Evolutionary conservation across 2,888 invertebrate genomes (phyloP), one percentile per base, ranked within the genome.

Genomic region (Cantharis lateralis): DNA sequence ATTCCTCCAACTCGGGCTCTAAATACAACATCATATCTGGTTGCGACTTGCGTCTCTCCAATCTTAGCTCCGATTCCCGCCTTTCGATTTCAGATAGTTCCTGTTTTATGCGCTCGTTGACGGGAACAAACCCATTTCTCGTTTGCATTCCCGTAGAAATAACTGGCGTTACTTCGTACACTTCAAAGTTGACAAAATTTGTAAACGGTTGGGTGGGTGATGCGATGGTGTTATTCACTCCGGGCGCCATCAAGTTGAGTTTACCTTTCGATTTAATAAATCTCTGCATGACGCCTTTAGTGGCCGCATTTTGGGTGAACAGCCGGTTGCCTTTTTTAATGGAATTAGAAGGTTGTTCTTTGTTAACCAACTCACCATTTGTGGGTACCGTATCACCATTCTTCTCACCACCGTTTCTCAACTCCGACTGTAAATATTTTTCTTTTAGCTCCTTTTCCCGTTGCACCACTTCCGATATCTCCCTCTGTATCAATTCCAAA

Each of bases 91-190:
- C 96, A 85, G 93, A 91, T 71, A 97, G 89, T 87, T 97, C 97
- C 80, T 93, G 93, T 84, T 95, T 95, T 83, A 97, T 97, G 88
- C 95, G 96, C 84, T 95, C 94, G 86, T 97, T 96, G 2, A 96
- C 95, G 0, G 96, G 94, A 4, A 95, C 92, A 86, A 92, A 95
- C 15, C 95, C 95, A 81, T 94, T 95, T 74, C 95, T 90, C 32
- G 93, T 89, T 0, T 92, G 92, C 81, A 92, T 91, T 0, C 93
- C 93, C 80, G 87, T 85, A 74, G 88, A 86, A 68, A 87, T 63
- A 81, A 82, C 15, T 77, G 77, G 73, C 2, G 71, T 32, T 2
- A 68, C 20, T 62, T 73, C n/a, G 82, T 79, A 61, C 81, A 83
- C 20, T 78, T 83, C 77, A 81, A 63, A n/a, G 75, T 78, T 79